Base-by-base conservation (phyloP, 2,113 vertebrate genomes). In the Lagopus leucura region DNA sequence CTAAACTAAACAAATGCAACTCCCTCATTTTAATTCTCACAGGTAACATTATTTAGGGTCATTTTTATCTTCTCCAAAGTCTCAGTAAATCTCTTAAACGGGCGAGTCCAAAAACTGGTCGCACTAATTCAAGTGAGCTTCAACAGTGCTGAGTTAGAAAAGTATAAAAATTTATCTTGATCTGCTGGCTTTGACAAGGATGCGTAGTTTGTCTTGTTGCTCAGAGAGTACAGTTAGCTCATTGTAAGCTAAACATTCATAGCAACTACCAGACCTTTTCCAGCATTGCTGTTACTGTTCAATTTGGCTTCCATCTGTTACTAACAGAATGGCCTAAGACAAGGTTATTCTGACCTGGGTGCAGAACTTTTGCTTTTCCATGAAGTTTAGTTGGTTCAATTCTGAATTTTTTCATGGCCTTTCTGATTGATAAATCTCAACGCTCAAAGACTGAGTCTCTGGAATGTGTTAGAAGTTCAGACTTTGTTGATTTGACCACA, bases 31-130 rank as follows among this genome's bases (percentile, higher is more conserved):
- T 20, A 58, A 20, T 64, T 69, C 76, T 79, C 42, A 45, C 30
- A 16, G 19, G 30, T 19, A n/a, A 30, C 0, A 0, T 10, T 1
- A 4, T 22, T 8, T 20, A 9, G 16, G 42, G 21, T 19, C 32
- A 1, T 25, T 45, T 7, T 22, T 45, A 14, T 84, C 67, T 65
- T 42, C 43, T 82, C 34, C 30, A 60, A 52, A 36, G n/a, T 65
- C 45, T 74, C 40, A 55, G 11, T 34, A 18, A 47, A 19, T 32
- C 1, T 63, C n/a, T 77, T 54, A 11, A 61, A 65, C 38, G 40
- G 54, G 22, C 20, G 72, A 40, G 40, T 22, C 70, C 40, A 55
- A 74, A 71, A 54, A 5, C 7, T 1, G 0, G 20, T 30, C 19
- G 32, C 0, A 0, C 21, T 43, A 42, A 71, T 90, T 60, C 52